Base-by-base conservation (phyloP, 2,797 vertebrate species). In the Tachyglossus aculeatus region DNA sequence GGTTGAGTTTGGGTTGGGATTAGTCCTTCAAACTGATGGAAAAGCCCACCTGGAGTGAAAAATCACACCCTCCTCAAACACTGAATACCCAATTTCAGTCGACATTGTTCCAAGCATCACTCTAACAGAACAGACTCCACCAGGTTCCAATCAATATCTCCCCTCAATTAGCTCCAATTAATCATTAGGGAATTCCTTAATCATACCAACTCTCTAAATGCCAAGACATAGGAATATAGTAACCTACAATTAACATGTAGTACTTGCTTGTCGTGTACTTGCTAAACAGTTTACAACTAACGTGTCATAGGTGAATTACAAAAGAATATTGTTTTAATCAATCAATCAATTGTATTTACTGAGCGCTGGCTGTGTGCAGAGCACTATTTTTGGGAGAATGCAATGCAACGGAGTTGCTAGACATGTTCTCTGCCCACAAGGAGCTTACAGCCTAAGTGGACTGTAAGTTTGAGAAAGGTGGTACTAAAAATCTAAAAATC, bases 81-180 rank as follows among this genome's bases (percentile, higher is more conserved):
- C n/a, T n/a, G n/a, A n/a, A n/a, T n/a, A n/a, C n/a, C n/a, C n/a
- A 45, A 84, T 65, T 83, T 80, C 67, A 61, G 71, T 72, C 70
- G 77, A 64, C 57, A 74, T 74, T 52, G 24, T 81, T 71, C 64
- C 56, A 55, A 67, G 32, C n/a, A n/a, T 55, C 4, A 33, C 41
- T 51, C 48, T 52, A 69, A 74, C n/a, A n/a, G 81, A 85, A 61
- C 8, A 31, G 66, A 44, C n/a, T 59, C 77, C 74, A 80, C 31
- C 18, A 8, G 10, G 66, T 74, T 81, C 67, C 69, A 70, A 53
- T 71, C 71, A 50, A 67, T 64, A 69, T 36, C 78, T 85, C 67
- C 33, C 53, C 48, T 76, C 66, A 57, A 83, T 85, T 83, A 85
- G 76, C 71, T 81, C 85, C 82, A 85, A 87, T 87, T 87, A 87